Percentiles rank a stretch among this genome's conserved stretches.
These are phyloP conservation scores for Megastigmus dorsalis DNA, from an alignment of 2,888 invertebrate species.

Conservation along the genomic window DNA sequence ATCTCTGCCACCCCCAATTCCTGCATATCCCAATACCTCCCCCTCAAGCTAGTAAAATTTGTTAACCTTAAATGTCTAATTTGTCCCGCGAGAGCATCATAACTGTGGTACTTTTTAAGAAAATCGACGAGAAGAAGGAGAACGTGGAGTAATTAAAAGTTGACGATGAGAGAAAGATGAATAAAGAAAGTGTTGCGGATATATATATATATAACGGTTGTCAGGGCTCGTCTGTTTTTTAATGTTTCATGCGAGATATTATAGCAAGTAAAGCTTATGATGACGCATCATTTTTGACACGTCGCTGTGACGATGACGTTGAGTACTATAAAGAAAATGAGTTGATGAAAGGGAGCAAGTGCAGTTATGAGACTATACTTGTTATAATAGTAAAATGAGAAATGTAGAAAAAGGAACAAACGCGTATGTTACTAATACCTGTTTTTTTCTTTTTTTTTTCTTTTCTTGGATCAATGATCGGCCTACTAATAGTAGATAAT, in stretches of 20 bases:
- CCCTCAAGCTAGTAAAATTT: constrained; percentile 53
- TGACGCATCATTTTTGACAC: background rate
- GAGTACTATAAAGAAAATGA: constrained; percentile 36
- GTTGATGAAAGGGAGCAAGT: constrained; percentile 19
- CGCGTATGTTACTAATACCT: constrained; percentile 62
- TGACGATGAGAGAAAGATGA: too few species aligned
- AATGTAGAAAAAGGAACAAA: constrained; percentile 40
- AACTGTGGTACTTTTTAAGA: constrained; percentile 21
- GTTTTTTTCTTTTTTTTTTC: constrained; percentile 51
- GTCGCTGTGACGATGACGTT: constrained; percentile 12
- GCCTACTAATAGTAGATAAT: constrained; percentile 57
- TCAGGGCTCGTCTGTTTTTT: too few species aligned
- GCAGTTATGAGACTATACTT: constrained; percentile 59
- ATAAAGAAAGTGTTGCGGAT: too few species aligned
- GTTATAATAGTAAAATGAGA: constrained; percentile 63
- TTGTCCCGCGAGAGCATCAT: constrained; percentile 51
- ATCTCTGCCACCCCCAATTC: background rate
- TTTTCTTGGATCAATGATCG: constrained; percentile 56
- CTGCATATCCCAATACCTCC: background rate
- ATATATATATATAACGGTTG: too few species aligned
- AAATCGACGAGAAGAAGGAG: constrained; percentile 19
- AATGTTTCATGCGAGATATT: constrained; percentile 47
- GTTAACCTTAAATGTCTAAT: constrained; percentile 60
- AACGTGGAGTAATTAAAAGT: too few species aligned
- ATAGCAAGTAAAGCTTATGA: constrained; percentile 59